Evolutionary conservation across 2,888 invertebrate species (phyloP), one percentile per base, ranked within the genome.

Genomic region (Eudemis profundana): DNA sequence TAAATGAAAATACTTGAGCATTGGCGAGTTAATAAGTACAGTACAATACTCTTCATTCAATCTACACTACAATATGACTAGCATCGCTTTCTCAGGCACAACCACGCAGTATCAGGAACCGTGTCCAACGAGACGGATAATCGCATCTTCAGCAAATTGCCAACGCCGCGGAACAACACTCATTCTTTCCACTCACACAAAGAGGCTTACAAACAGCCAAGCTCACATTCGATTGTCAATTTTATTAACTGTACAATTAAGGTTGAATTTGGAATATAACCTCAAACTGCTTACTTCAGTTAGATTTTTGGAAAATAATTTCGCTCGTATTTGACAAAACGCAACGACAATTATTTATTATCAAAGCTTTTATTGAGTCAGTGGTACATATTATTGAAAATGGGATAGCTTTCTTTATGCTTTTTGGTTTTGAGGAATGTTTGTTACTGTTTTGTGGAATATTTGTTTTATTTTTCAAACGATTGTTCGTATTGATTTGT

Each of bases 111-210:
- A 51, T 21, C 38, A 21, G 21, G 38, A 38, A 53, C 21, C 15
- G 21, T 53, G 21, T 53, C 23, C 53, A 53, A 38, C 53, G 53
- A 53, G 53, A 40, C 53, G 38, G n/a, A 10, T 53, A 53, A 53
- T 53, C 53, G 38, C 53, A 38, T 14, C 53, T 12, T n/a, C n/a
- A 38, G 53, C 53, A 53, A 53, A 53, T 53, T 53, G 53, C 23
- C 4, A 23, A 21, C 53, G 23, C 38, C 21, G 21, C 7, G 38
- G 53, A 53, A 40, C 38, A 38, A 38, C 53, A 40, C 38, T 53
- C 10, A n/a, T 23, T 51, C 19, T 3, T 8, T 3, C n/a, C 23
- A 15, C 23, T 14, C 21, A 40, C 15, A 10, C 4, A 21, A 36
- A 51, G n/a, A n/a, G n/a, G n/a, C n/a, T 14, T 8, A 51, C 8